Conservation (phyloP, 2,888 invertebrate genomes). For the Xestia xanthographa region DNA sequence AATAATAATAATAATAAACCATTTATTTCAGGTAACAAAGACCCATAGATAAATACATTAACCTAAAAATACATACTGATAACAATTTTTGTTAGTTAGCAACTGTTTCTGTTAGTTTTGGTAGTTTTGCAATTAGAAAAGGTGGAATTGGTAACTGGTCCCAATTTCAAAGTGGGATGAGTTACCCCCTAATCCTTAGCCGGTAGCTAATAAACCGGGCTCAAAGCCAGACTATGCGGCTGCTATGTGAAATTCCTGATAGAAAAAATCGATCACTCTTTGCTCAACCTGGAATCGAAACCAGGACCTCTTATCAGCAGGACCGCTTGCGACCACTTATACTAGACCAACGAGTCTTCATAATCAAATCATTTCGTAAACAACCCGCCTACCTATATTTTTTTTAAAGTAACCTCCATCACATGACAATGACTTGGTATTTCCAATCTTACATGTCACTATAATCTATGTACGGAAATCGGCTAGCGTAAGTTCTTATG, state of each 20-base stretch:
- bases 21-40: no score
- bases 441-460: neutral
- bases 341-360: neutral
- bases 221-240: neutral
- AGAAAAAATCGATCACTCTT: neutral
- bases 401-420: neutral
- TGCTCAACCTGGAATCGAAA: neutral
- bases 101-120: no score
- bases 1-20: no score
- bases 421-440: neutral
- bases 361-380: neutral
- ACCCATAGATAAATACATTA: no score
- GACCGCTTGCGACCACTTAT: neutral
- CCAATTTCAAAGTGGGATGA: no score
- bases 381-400: neutral
- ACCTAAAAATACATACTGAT: no score
- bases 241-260: neutral
- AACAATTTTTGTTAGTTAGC: no score
- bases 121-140: no score
- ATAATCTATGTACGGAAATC: neutral
- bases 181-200: no score
- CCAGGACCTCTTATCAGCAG: neutral
- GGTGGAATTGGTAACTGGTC: no score
- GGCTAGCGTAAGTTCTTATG: neutral
- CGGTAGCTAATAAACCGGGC: neutral